Conservation (phyloP, 2,797 vertebrate genomes). For the Helicolenus hilgendorfi region DNA sequence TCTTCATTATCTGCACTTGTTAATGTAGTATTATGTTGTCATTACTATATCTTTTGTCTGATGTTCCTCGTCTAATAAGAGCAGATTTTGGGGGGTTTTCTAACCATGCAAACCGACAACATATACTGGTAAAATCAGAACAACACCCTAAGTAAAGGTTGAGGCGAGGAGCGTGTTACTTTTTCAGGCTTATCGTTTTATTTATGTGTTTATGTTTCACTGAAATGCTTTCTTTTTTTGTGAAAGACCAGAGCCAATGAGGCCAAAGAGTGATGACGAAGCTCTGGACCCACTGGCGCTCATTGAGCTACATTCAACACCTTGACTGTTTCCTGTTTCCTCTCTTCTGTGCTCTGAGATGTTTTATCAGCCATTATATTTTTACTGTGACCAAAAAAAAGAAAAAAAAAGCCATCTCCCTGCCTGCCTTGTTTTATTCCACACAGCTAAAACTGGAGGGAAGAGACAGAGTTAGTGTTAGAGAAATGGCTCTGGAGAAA, state of each 20-base stretch:
- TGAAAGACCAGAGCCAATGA: not conserved
- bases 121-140: not conserved
- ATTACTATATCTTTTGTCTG: not conserved
- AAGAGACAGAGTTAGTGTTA: slow-evolving; percentile 47
- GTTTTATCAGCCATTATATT: slow-evolving; percentile 36
- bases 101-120: not conserved
- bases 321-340: not conserved
- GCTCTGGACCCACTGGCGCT: not conserved
- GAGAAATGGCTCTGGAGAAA: slow-evolving; percentile 56
- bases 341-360: slow-evolving; percentile 5
- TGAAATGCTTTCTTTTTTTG: not conserved
- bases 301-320: not conserved
- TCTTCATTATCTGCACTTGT: not conserved
- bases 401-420: not conserved
- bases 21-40: not conserved
- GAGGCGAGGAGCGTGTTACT: not conserved
- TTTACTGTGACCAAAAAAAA: slow-evolving; percentile 14
- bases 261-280: not conserved
- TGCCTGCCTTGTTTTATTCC: slow-evolving; percentile 49
- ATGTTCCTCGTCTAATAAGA: not conserved
- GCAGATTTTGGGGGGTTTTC: not conserved
- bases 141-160: not conserved
- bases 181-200: not conserved
- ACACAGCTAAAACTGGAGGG: slow-evolving; percentile 41
- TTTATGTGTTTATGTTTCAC: not conserved